Base-by-base conservation (phyloP, 2,888 invertebrate genomes). In the Zaprionus bogoriensis region DNA sequence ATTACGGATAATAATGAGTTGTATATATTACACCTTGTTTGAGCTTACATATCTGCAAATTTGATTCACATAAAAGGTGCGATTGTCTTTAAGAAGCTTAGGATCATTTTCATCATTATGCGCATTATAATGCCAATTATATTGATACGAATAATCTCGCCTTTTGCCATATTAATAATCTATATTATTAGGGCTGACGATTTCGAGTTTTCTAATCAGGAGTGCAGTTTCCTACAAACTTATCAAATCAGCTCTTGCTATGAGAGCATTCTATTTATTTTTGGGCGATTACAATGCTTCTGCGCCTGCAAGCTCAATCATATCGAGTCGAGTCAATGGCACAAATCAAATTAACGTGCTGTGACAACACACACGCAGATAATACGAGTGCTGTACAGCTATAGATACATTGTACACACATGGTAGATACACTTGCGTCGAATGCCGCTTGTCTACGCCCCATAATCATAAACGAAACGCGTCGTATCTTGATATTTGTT, bases 401-500 rank as follows among this genome's bases (percentile, higher is more conserved):
- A 22, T 0, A 52, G 14, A 22, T 32, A 23, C 6, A n/a, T n/a
- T n/a, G n/a, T n/a, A n/a, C n/a, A n/a, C n/a, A n/a, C n/a, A n/a
- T n/a, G n/a, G n/a, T n/a, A 39, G 22, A 19, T 19, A 53, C 14
- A 45, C 25, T 36, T 47, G 27, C 50, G n/a, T 42, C 45, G 41
- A 44, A 61, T 44, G 36, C 42, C 19, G 19, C 5, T 10, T 38
- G 42, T 46, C 30, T 50, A 57, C 50, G 55, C 48, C 55, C 61
- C 52, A 45, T 62, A 60, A 52, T 48, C 60, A 59, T 59, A 62
- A 62, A 46, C 67, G 48, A 17, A 51, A 51, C 36, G 20, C 45
- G 44, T 41, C 46, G 51, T 77, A 82, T 86, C 84, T 73, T 60
- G 59, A 60, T 74, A 63, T 76, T 55, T 83, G 84, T 64, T 80